phyloP scores from a whole-genome alignment of 1,140 invertebrate genomes.

The Bombus sylvicola region DNA sequence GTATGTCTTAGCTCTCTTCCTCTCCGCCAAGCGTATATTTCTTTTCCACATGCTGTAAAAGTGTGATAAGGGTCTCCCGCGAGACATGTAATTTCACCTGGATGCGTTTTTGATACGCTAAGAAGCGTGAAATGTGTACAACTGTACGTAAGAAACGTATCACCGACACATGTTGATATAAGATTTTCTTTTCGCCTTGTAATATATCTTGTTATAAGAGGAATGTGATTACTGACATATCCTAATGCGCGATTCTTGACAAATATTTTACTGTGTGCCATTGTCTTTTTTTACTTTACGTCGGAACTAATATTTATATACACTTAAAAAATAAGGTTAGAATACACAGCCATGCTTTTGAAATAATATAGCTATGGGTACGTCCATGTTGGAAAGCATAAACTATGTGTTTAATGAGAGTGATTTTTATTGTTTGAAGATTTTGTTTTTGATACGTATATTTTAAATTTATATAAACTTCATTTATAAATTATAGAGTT shows the following conservation, averaged over 20 bases:
- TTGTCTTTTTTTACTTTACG: constrained; percentile 41
- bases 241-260: constrained; percentile 92
- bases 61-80: constrained; percentile 91
- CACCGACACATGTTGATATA: constrained; percentile 94
- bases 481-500: no score
- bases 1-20: constrained; percentile 93
- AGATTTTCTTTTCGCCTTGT: constrained; percentile 93
- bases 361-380: neutral
- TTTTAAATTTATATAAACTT: neutral
- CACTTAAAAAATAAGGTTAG: constrained; percentile 20
- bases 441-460: neutral
- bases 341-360: constrained; percentile 21
- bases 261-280: constrained; percentile 90
- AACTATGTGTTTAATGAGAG: neutral
- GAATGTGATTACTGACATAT: constrained; percentile 96
- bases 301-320: neutral
- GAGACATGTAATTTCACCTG: constrained; percentile 92
- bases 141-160: constrained; percentile 95
- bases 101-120: constrained; percentile 91
- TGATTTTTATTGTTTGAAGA: neutral
- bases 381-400: constrained; percentile 19
- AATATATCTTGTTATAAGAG: constrained; percentile 93
- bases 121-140: constrained; percentile 91
- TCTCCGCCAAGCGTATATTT: constrained; percentile 93
- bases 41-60: constrained; percentile 91